These are phyloP conservation scores for Psilopogon haemacephalus DNA, from an alignment of 2,113 vertebrate species.

Conservation along the genomic window DNA sequence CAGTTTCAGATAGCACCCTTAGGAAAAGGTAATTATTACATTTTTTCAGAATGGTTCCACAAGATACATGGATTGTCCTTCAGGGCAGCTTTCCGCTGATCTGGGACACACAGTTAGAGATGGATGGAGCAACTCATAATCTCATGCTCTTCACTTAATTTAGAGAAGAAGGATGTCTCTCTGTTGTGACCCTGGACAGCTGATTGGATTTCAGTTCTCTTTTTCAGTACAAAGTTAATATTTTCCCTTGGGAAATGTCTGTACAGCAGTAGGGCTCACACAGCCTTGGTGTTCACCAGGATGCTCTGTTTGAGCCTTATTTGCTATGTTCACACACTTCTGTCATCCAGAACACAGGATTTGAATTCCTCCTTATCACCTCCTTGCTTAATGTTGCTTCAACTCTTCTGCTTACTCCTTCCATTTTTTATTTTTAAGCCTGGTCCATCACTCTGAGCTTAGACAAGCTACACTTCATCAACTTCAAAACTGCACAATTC, in stretches of 20 bases:
- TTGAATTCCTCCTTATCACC: background rate
- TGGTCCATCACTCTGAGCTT: background rate
- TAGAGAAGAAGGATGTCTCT: background rate
- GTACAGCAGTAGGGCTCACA: background rate
- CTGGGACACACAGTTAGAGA: background rate
- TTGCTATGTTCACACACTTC: background rate
- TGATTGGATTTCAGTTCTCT: background rate
- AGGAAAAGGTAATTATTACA: conserved; percentile 30
- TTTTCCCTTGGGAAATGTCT: conserved; percentile 7
- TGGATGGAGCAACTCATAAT: background rate
- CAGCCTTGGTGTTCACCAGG: background rate
- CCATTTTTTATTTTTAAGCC: background rate
- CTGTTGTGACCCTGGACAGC: background rate
- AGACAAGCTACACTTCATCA: background rate
- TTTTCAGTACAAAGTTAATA: background rate
- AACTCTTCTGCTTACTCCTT: background rate
- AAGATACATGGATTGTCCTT: background rate
- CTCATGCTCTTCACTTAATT: background rate
- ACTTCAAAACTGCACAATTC: background rate
- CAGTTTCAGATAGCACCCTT: background rate
- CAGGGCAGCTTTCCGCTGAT: background rate
- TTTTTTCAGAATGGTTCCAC: background rate
- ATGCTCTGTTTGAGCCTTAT: background rate
- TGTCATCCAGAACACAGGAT: background rate
- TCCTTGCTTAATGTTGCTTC: background rate